Conservation (phyloP, 2,113 vertebrate genomes). For the Hemichromis elongatus region DNA sequence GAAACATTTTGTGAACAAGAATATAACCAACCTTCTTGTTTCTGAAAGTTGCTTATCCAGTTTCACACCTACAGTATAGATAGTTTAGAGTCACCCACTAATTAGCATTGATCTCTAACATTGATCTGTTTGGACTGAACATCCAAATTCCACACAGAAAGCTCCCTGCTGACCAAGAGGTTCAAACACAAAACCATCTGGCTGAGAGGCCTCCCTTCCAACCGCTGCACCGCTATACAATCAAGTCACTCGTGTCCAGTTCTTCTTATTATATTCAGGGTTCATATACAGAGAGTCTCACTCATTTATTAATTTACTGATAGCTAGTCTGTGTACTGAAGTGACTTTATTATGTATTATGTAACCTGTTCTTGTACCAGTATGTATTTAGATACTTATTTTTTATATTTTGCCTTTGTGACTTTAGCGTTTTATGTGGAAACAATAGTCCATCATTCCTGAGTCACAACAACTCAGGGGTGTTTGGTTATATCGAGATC, state of each 20-base stretch:
- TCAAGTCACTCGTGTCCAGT: background rate
- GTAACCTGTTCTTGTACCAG: background rate
- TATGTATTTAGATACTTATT: background rate
- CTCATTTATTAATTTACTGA: no score
- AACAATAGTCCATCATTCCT: background rate
- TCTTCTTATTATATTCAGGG: background rate
- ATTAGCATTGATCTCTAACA: background rate
- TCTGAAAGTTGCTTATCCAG: background rate
- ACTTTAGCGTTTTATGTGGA: background rate
- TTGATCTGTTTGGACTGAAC: background rate
- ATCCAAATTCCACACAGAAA: background rate
- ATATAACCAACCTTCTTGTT: background rate
- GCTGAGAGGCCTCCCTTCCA: background rate
- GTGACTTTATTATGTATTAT: background rate
- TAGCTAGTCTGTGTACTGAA: background rate
- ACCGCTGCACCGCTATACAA: background rate
- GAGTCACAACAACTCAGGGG: background rate
- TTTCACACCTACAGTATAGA: background rate
- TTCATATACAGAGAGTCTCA: background rate
- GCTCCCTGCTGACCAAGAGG: background rate
- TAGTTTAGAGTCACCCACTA: background rate
- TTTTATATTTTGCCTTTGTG: background rate
- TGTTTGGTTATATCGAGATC: background rate
- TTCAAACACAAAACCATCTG: background rate
- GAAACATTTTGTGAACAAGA: background rate